Percentiles rank a stretch among this genome's conserved stretches.
Conservation (phyloP, 2,113 vertebrate species). For the Dipodomys stephensi region DNA sequence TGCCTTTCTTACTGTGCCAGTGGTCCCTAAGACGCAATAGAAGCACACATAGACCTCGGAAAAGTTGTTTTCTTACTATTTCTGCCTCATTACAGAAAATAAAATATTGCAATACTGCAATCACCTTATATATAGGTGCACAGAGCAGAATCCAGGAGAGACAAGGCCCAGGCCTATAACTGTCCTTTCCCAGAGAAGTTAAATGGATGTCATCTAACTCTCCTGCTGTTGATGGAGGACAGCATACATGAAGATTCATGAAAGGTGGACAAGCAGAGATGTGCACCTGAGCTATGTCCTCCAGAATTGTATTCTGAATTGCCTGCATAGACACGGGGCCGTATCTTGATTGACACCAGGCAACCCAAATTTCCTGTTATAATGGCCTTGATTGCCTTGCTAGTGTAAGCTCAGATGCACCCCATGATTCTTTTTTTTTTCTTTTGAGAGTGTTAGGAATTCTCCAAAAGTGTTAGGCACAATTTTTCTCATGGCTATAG, state of each 20-base stretch:
- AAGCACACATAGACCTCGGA: not conserved
- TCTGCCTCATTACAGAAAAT: not conserved
- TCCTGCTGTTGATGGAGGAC: too few species aligned
- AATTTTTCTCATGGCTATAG: too few species aligned
- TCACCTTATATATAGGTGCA: not conserved
- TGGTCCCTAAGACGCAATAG: not conserved
- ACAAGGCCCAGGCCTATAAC: not conserved
- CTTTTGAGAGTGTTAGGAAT: too few species aligned
- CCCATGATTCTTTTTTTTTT: too few species aligned
- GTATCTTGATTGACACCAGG: not conserved
- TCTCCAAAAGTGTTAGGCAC: too few species aligned
- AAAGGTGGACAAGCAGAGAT: not conserved
- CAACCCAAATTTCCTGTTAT: not conserved
- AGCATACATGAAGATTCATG: not conserved
- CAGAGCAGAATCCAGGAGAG: not conserved
- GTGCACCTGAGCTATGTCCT: not conserved
- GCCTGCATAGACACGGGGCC: not conserved
- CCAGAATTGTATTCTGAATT: accelerated
- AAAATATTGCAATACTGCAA: not conserved
- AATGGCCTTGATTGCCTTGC: not conserved
- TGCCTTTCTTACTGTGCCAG: not conserved
- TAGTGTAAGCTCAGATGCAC: not conserved
- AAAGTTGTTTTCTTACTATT: not conserved
- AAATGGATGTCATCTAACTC: not conserved
- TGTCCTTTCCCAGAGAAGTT: not conserved